phyloP scores from a whole-genome alignment of 2,113 vertebrate species.

The Cephalopterus ornatus region DNA sequence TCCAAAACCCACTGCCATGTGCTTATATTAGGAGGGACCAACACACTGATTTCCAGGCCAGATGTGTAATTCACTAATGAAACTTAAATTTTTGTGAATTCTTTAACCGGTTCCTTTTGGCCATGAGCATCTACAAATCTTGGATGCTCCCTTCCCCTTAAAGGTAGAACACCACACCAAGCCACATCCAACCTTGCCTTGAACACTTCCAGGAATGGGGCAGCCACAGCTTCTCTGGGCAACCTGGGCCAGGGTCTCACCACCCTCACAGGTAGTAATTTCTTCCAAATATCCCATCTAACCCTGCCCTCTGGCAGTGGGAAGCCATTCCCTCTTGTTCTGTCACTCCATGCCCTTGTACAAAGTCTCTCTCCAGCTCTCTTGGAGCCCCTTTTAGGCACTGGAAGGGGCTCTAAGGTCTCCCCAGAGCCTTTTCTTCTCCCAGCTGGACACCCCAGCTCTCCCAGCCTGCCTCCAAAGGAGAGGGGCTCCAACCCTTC shows the following conservation, averaged over 20 bases:
- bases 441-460: background rate
- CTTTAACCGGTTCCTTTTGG: background rate
- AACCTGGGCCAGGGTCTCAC: background rate
- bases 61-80: background rate
- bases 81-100: background rate
- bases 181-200: accelerated
- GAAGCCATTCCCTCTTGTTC: background rate
- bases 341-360: background rate
- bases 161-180: background rate
- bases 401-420: background rate
- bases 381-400: background rate
- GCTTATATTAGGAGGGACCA: background rate
- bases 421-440: background rate
- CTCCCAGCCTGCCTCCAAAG: background rate
- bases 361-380: background rate
- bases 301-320: background rate
- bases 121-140: accelerated
- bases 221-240: background rate
- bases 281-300: background rate
- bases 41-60: background rate
- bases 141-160: background rate
- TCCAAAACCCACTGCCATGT: background rate
- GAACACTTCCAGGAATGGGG: background rate
- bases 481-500: background rate
- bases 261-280: accelerated